Percentiles rank a stretch among this genome's conserved stretches.
Evolutionary conservation across 2,113 vertebrate species (phyloP).

Genomic region (Dasyurus viverrinus): DNA sequence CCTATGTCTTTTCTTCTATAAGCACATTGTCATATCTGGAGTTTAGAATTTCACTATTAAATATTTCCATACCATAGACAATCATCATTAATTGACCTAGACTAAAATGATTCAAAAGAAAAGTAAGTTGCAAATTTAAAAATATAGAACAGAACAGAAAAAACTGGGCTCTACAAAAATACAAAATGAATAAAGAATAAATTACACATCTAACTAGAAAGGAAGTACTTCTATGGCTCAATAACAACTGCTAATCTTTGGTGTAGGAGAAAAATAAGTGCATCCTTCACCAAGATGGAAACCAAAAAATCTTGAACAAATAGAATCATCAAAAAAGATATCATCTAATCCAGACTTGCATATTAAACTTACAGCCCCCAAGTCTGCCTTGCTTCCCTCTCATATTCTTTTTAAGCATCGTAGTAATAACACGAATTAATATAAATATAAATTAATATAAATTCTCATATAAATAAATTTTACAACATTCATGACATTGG

Average conservation of each 20-base stretch:
- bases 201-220: constrained; percentile 18
- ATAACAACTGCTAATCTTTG: constrained; percentile 29
- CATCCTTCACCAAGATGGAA: background rate
- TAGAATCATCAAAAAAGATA: background rate
- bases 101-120: background rate
- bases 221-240: constrained; percentile 13
- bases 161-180: constrained; percentile 18
- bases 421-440: background rate
- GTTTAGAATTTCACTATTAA: constrained; percentile 19
- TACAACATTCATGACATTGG: background rate
- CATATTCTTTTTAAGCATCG: background rate
- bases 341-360: background rate
- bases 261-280: background rate
- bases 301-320: background rate
- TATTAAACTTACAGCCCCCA: constrained; percentile 30
- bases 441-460: background rate
- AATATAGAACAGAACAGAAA: background rate
- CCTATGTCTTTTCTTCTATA: background rate
- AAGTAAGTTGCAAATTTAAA: constrained; percentile 21
- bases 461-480: background rate
- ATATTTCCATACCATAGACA: constrained; percentile 4
- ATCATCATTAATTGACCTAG: background rate
- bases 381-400: background rate
- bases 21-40: constrained; percentile 21
- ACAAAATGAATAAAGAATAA: constrained; percentile 3